Conservation (phyloP, 2,113 vertebrate genomes). For the Silurus asotus region DNA sequence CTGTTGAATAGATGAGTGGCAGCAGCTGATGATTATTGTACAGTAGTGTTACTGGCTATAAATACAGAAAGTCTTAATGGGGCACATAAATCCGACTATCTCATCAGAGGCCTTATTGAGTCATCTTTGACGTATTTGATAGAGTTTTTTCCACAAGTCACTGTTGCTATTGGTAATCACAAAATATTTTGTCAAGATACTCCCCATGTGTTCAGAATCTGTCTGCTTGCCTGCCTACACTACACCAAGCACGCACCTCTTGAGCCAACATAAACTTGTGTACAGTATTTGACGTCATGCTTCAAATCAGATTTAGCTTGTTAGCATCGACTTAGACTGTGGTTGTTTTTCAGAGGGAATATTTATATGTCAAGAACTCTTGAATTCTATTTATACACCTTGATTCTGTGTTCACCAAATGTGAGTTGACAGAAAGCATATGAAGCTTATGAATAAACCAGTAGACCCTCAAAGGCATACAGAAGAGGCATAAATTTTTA, state of each 20-base stretch:
- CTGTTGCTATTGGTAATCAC: slow-evolving; percentile 45
- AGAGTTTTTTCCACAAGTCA: slow-evolving; percentile 40
- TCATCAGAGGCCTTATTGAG: slow-evolving; percentile 48
- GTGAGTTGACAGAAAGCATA: slow-evolving; percentile 76
- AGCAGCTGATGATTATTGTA: background rate
- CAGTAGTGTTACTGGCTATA: background rate
- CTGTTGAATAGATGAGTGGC: background rate
- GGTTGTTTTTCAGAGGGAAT: slow-evolving; percentile 45
- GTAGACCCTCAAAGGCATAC: slow-evolving; percentile 69
- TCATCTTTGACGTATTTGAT: slow-evolving; percentile 41
- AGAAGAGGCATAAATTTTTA: slow-evolving; percentile 60
- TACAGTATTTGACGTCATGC: background rate
- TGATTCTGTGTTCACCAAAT: slow-evolving; percentile 71
- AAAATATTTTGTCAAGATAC: background rate
- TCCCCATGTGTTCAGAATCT: background rate
- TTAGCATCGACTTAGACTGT: slow-evolving; percentile 43
- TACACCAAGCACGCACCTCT: background rate
- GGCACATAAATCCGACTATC: background rate
- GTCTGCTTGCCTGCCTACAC: background rate
- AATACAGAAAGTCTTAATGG: background rate
- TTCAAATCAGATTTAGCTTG: slow-evolving; percentile 39
- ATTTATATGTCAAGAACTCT: slow-evolving; percentile 61
- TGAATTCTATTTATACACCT: slow-evolving; percentile 75
- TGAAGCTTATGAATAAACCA: slow-evolving; percentile 78
- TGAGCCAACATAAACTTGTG: background rate